These are phyloP conservation scores for Drosophila cognata DNA, from an alignment of 2,888 invertebrate species.

Conservation along the genomic window DNA sequence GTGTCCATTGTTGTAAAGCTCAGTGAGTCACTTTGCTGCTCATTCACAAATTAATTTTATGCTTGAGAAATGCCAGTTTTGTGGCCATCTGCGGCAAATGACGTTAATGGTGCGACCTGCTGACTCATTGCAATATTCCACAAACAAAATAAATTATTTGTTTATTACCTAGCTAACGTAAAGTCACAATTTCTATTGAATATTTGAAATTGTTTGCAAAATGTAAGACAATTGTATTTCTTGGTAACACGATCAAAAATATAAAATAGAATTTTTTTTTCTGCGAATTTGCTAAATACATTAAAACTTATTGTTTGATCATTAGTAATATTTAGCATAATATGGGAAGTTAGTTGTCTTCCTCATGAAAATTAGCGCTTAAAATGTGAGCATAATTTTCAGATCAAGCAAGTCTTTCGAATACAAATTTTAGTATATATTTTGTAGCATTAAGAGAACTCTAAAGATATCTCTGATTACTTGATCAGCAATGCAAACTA, in stretches of 20 bases:
- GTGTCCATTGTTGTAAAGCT: conserved; percentile 16
- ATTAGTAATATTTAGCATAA: background rate
- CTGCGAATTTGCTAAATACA: background rate
- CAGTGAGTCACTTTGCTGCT: conserved; percentile 23
- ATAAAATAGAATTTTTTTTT: background rate
- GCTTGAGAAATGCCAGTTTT: conserved; percentile 47
- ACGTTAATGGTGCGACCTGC: conserved; percentile 12
- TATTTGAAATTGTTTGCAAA: conserved; percentile 6
- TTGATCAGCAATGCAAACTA: background rate
- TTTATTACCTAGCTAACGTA: conserved; percentile 17
- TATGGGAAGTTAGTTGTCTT: background rate
- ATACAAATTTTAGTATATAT: background rate
- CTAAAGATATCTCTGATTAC: background rate
- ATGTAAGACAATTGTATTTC: background rate
- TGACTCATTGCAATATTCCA: conserved; percentile 28
- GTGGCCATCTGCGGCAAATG: conserved; percentile 28
- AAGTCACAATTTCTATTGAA: background rate
- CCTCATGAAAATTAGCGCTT: background rate
- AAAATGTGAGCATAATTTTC: background rate
- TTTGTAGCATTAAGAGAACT: background rate
- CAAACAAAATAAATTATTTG: conserved; percentile 12
- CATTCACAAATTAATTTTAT: conserved; percentile 47
- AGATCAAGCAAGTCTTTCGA: background rate
- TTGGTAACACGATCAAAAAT: background rate
- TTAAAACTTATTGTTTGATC: too few species aligned